Conservation (phyloP, 2,113 vertebrate species). For the Eubucco bourcierii region DNA sequence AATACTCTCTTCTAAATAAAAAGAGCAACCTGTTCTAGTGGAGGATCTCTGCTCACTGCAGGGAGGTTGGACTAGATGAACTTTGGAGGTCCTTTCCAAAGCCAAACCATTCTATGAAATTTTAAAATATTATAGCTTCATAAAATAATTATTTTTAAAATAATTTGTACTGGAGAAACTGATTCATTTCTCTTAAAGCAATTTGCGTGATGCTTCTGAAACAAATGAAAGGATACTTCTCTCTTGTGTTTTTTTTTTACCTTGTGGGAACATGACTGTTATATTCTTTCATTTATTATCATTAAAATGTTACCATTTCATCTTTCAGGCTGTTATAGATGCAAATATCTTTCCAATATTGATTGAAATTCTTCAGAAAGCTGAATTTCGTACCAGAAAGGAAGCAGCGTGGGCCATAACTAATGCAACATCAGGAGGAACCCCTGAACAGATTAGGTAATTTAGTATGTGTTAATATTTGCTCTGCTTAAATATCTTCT, state of each 20-base stretch:
- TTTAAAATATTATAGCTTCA: background rate
- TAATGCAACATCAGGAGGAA: slow-evolving; percentile 88
- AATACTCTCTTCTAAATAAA: background rate
- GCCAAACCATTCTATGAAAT: too few relatives aligned
- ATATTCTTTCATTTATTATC: background rate
- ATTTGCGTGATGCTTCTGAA: background rate
- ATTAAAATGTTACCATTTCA: background rate
- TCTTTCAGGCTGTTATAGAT: slow-evolving; percentile 86
- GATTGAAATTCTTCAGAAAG: slow-evolving; percentile 93
- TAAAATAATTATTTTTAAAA: background rate
- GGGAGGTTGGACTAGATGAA: too few relatives aligned
- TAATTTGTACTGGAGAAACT: background rate
- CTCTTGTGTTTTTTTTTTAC: background rate
- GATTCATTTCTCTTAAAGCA: background rate
- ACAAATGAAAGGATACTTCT: background rate
- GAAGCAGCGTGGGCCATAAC: slow-evolving; percentile 91
- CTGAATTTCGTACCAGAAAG: slow-evolving; percentile 92
- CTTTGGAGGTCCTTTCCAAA: too few relatives aligned
- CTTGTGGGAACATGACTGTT: background rate
- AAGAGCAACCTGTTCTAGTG: too few relatives aligned
- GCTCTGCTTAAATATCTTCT: background rate
- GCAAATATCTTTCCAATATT: slow-evolving; percentile 92
- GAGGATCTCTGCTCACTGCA: too few relatives aligned
- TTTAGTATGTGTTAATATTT: background rate
- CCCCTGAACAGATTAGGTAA: slow-evolving; percentile 87